Conservation (phyloP, 2,113 vertebrate genomes). For the Pontoporia blainvillei region DNA sequence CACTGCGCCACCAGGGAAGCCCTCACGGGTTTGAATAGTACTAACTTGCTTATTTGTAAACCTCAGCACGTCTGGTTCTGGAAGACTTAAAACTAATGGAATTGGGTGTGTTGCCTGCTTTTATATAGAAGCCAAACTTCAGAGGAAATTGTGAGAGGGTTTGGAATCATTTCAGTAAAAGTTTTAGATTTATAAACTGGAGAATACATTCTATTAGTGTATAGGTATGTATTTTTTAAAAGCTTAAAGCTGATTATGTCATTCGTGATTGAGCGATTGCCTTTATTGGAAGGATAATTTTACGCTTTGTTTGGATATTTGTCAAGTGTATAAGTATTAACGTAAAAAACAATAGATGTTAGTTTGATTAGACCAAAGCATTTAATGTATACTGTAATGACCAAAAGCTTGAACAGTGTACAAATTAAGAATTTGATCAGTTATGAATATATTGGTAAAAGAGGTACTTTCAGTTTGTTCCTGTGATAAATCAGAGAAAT, state of each 20-base stretch:
- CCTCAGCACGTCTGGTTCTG: background rate
- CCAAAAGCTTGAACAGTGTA: background rate
- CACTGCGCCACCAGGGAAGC: too few species aligned
- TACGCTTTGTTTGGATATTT: background rate
- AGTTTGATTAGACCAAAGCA: background rate
- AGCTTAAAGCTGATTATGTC: background rate
- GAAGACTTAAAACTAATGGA: background rate
- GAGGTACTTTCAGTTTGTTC: background rate
- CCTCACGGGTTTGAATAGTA: background rate
- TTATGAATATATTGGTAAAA: constrained; percentile 22
- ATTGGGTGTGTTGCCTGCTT: background rate
- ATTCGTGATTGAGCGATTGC: background rate
- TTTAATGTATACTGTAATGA: background rate
- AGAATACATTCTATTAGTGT: background rate
- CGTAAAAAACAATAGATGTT: background rate
- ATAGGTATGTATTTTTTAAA: background rate
- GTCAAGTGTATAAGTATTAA: background rate
- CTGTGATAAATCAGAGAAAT: background rate
- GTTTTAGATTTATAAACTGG: background rate
- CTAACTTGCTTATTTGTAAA: background rate
- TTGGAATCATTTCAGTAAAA: background rate
- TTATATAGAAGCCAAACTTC: background rate
- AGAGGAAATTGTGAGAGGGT: background rate
- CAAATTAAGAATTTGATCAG: background rate
- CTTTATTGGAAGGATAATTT: constrained; percentile 9